phyloP scores from a whole-genome alignment of 1,140 invertebrate species.

The Diprion similis region DNA sequence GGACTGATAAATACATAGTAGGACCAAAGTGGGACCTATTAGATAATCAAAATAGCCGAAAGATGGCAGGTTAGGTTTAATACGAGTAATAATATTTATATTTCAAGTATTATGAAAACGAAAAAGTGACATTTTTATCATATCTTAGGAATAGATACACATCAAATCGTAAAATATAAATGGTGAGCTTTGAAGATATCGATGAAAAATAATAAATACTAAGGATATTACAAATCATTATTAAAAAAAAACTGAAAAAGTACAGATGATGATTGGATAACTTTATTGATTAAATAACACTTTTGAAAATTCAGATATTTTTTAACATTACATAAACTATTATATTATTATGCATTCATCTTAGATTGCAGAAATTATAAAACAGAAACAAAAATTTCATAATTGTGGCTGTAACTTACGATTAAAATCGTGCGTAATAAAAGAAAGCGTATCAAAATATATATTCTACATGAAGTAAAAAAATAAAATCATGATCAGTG shows the following conservation, averaged over 20 bases:
- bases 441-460: too few species aligned
- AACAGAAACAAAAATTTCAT: too few species aligned
- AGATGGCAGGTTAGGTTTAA: not conserved
- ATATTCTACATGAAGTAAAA: too few species aligned
- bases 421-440: too few species aligned
- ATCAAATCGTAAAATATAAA: not conserved
- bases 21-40: not conserved
- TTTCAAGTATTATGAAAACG: not conserved
- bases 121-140: not conserved
- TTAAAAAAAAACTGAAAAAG: not conserved
- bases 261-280: too few species aligned
- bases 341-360: too few species aligned
- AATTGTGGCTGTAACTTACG: too few species aligned
- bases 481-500: too few species aligned
- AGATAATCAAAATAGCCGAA: not conserved
- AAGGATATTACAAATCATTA: not conserved
- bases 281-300: too few species aligned
- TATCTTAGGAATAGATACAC: not conserved
- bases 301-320: too few species aligned
- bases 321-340: too few species aligned
- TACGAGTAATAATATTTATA: not conserved
- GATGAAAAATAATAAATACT: not conserved
- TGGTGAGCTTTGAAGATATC: not conserved
- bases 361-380: too few species aligned
- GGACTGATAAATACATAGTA: not conserved